These are phyloP conservation scores for Ferdinandea cuprea DNA, from an alignment of 2,888 invertebrate genomes.

Conservation along the genomic window DNA sequence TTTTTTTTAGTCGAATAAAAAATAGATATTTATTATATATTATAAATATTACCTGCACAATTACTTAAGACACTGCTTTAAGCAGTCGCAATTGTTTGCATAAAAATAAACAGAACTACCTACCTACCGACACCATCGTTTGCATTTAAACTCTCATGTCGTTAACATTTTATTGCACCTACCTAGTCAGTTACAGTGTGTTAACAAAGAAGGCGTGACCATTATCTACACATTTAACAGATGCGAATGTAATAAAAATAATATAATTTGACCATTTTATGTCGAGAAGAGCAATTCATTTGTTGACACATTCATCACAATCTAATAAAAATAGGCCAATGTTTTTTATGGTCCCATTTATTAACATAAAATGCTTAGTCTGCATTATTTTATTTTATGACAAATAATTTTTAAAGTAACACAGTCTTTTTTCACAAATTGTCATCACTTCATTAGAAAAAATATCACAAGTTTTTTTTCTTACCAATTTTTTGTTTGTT, in stretches of 20 bases:
- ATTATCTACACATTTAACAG: slow-evolving; percentile 3
- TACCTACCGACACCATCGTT: too few relatives aligned
- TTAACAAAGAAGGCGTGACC: slow-evolving; percentile 17
- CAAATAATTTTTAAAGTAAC: too few relatives aligned
- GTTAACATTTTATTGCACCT: background rate
- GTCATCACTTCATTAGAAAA: background rate
- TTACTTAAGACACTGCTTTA: too few relatives aligned
- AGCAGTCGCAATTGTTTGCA: too few relatives aligned
- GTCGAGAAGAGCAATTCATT: slow-evolving; percentile 17
- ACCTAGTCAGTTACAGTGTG: background rate
- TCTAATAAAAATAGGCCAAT: background rate
- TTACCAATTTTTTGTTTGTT: background rate
- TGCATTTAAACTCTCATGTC: too few relatives aligned
- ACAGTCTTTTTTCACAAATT: too few relatives aligned
- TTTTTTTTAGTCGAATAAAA: too few relatives aligned
- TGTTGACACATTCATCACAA: slow-evolving; percentile 28
- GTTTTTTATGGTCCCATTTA: slow-evolving; percentile 32
- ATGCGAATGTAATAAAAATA: slow-evolving; percentile 28
- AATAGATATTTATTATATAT: too few relatives aligned
- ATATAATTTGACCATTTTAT: slow-evolving; percentile 17
- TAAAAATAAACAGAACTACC: too few relatives aligned
- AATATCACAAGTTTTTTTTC: background rate
- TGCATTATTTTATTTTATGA: too few relatives aligned
- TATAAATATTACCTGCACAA: too few relatives aligned
- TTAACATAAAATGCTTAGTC: too few relatives aligned